Percentiles rank a stretch among this genome's conserved stretches.
Evolutionary conservation across 2,113 vertebrate species (phyloP).

Genomic region (Callaeas wilsoni): DNA sequence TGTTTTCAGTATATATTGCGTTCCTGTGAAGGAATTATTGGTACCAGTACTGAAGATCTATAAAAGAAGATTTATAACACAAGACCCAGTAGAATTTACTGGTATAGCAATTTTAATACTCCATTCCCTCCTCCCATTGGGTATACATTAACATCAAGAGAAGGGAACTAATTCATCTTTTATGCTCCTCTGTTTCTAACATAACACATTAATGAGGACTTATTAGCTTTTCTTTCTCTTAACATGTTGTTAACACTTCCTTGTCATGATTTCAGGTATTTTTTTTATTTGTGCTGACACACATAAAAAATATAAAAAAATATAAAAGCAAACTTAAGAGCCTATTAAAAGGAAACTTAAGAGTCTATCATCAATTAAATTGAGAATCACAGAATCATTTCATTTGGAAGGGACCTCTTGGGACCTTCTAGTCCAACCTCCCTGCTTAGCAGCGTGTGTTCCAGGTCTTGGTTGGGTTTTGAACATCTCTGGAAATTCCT

Average conservation of each 20-base stretch:
- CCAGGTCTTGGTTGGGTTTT: not conserved
- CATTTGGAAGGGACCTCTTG: not conserved
- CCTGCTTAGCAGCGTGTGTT: not conserved
- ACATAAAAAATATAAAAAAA: not conserved
- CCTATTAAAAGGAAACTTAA: not conserved
- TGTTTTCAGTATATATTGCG: not conserved
- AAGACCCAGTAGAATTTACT: not conserved
- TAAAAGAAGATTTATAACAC: slow-evolving; percentile 33
- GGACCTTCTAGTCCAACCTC: not conserved
- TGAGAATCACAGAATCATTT: not conserved
- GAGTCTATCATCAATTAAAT: not conserved
- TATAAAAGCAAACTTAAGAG: not conserved
- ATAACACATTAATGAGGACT: not conserved
- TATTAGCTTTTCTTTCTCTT: not conserved
- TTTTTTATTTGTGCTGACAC: not conserved
- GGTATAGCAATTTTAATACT: not conserved
- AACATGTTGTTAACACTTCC: not conserved
- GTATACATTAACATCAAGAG: not conserved
- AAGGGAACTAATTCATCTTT: not conserved
- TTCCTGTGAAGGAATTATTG: not conserved
- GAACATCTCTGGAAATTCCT: not conserved
- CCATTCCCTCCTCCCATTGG: not conserved
- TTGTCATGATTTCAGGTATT: not conserved
- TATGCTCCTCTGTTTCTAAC: not conserved
- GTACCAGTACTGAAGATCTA: not conserved